Percentiles rank a stretch among this genome's conserved stretches.
phyloP scores from a whole-genome alignment of 2,888 invertebrate genomes.

The Glaucopsyche alexis region DNA sequence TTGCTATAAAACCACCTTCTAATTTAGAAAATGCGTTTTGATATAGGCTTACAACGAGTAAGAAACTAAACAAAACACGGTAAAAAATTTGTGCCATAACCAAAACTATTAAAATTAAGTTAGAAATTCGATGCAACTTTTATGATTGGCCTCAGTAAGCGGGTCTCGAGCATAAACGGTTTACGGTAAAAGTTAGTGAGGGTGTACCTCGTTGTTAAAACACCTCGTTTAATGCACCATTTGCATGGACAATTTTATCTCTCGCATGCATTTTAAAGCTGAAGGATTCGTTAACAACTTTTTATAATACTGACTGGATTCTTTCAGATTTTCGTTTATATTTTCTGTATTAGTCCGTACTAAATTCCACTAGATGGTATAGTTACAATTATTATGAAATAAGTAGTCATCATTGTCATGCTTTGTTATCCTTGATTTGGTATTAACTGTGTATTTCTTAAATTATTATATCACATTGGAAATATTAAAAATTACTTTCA shows the following conservation, averaged over 20 bases:
- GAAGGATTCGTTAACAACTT: background rate
- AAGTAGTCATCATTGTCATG: background rate
- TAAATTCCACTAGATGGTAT: too few relatives aligned
- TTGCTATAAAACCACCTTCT: background rate
- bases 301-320: background rate
- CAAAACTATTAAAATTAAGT: background rate
- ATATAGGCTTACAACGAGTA: background rate
- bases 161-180: conserved; percentile 20
- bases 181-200: conserved; percentile 1
- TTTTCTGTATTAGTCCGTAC: background rate
- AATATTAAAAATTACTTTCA: background rate
- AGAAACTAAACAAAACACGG: background rate
- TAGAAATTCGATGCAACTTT: background rate
- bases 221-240: conserved; percentile 12
- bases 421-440: background rate
- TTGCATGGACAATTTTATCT: conserved; percentile 10
- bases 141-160: conserved; percentile 25
- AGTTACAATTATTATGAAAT: too few relatives aligned
- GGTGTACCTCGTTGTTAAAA: conserved; percentile 10
- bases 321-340: background rate
- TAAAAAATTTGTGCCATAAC: background rate
- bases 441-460: background rate
- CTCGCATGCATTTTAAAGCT: conserved; percentile 7
- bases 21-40: background rate
- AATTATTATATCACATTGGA: background rate